phyloP scores from a whole-genome alignment of 2,888 invertebrate genomes.

The Cerceris rybyensis region DNA sequence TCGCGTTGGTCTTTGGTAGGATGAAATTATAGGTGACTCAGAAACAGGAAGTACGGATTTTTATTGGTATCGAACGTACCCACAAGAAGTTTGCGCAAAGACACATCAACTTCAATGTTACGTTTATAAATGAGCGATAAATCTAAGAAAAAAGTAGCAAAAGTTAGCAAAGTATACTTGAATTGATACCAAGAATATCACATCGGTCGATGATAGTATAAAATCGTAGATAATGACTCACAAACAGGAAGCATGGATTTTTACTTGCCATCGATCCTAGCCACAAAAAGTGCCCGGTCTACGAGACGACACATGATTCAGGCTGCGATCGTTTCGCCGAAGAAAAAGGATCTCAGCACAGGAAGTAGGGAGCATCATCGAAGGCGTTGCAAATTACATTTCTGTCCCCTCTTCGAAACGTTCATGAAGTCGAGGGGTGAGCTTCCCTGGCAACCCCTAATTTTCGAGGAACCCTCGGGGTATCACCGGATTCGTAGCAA shows the following conservation, averaged over 20 bases:
- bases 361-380: conserved; percentile 38
- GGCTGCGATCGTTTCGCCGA: conserved; percentile 22
- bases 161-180: neutral
- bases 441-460: conserved; percentile 60
- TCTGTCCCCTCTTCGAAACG: conserved; percentile 34
- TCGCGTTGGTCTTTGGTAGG: too few relatives aligned
- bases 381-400: conserved; percentile 61
- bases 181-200: neutral
- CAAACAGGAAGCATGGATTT: conserved; percentile 21
- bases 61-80: conserved; percentile 22
- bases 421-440: conserved; percentile 33
- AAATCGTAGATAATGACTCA: conserved; percentile 17
- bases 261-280: conserved; percentile 25
- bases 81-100: neutral
- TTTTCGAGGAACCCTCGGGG: conserved; percentile 54
- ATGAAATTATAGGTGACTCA: conserved; percentile 13
- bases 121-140: neutral
- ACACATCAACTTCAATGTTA: neutral
- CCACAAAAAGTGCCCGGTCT: conserved; percentile 10
- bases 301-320: conserved; percentile 32
- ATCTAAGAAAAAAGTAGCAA: neutral
- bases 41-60: conserved; percentile 21
- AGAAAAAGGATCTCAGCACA: conserved; percentile 19
- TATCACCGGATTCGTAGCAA: conserved; percentile 38
- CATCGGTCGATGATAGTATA: too few relatives aligned